Conservation (phyloP, 2,113 vertebrate genomes). For the Chelonoidis abingdonii region DNA sequence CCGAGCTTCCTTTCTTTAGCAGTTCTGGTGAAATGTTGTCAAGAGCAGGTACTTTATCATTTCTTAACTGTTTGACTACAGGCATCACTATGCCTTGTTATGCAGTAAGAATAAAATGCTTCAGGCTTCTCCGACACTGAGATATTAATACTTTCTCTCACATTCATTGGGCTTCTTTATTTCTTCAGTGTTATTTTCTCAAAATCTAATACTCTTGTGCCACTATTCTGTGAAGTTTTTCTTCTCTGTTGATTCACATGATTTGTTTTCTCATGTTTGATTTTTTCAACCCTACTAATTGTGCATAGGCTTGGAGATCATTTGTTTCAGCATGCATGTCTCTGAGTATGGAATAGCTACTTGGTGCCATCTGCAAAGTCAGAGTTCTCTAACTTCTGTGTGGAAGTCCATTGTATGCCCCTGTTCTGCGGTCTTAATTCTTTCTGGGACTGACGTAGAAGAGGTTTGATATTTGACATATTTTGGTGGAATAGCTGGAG, state of each 20-base stretch:
- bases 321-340: background rate
- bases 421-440: no score
- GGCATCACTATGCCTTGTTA: background rate
- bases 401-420: no score
- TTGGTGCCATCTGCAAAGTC: no score
- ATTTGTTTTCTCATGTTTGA: background rate
- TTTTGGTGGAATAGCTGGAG: background rate
- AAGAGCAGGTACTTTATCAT: background rate
- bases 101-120: background rate
- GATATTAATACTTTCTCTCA: conserved; percentile 11
- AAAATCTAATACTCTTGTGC: conserved; percentile 36
- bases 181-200: conserved; percentile 24
- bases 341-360: no score
- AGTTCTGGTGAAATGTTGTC: background rate
- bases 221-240: background rate
- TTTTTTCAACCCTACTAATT: background rate
- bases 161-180: conserved; percentile 31
- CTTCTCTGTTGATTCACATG: background rate
- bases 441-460: no score
- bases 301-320: background rate
- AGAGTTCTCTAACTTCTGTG: no score
- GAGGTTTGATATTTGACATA: no score
- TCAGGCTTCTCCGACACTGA: background rate
- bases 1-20: background rate
- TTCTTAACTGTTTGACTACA: background rate